Conservation (phyloP, 2,797 vertebrate genomes). For the Paratrypauchen microcephalus region DNA sequence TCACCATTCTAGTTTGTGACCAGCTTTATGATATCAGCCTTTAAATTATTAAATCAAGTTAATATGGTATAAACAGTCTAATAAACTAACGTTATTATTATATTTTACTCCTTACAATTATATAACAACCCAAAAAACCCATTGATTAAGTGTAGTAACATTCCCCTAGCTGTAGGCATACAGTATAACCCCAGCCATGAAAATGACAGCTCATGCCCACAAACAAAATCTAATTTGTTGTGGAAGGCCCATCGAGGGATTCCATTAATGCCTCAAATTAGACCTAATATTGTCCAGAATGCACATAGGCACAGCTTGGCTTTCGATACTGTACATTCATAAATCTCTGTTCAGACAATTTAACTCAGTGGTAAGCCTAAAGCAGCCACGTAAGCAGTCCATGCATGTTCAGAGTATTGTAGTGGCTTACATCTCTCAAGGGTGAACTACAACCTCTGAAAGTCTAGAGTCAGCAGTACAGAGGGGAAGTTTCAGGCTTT, state of each 20-base stretch:
- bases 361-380: conserved; percentile 55
- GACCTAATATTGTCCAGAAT: conserved; percentile 41
- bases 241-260: conserved; percentile 37
- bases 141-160: background rate
- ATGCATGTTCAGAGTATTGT: conserved; percentile 62
- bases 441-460: conserved; percentile 72
- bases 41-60: no score
- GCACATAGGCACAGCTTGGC: conserved; percentile 39
- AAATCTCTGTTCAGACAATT: conserved; percentile 67
- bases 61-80: no score
- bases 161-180: background rate
- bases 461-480: conserved; percentile 72
- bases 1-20: no score
- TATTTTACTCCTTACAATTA: no score
- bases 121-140: no score
- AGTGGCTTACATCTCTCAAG: conserved; percentile 69
- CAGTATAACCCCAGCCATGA: conserved; percentile 22
- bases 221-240: conserved; percentile 51
- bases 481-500: conserved; percentile 53
- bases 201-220: conserved; percentile 30
- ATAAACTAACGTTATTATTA: no score
- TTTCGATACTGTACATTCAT: conserved; percentile 50
- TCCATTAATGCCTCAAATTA: conserved; percentile 48
- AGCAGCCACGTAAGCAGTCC: conserved; percentile 71
- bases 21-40: no score